A percentile compares a stretch with the other conserved stretches of the same genome.
phyloP scores from a whole-genome alignment of 2,113 vertebrate genomes.

The Bufo bufo region DNA sequence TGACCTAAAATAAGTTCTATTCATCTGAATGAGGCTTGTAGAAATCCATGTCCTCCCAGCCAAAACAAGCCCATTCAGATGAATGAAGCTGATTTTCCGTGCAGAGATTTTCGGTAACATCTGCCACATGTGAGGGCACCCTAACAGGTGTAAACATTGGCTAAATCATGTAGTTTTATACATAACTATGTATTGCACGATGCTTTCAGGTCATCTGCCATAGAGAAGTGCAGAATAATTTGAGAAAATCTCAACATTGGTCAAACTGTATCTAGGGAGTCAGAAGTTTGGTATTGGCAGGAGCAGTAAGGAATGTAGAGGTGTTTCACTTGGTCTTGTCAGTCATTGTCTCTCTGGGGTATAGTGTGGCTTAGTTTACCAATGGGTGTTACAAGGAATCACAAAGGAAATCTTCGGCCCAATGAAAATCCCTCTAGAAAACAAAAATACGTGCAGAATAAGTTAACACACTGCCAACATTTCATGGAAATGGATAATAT shows the following conservation, averaged over 20 bases:
- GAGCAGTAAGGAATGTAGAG: not conserved
- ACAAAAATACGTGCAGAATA: conserved; percentile 59
- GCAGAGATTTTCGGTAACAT: too few relatives aligned
- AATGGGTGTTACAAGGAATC: conserved; percentile 76
- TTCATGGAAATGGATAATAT: not conserved
- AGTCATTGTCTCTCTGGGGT: conserved; percentile 65
- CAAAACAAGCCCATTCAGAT: too few relatives aligned
- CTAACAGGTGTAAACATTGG: not conserved
- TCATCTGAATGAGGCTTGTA: too few relatives aligned
- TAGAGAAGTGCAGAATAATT: not conserved
- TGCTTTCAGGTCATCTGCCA: not conserved
- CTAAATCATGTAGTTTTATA: not conserved
- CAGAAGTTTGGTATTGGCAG: not conserved
- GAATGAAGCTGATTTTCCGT: too few relatives aligned
- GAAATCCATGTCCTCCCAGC: too few relatives aligned
- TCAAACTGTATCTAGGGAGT: not conserved
- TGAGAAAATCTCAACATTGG: not conserved
- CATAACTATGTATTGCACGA: not conserved
- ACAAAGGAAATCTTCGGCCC: conserved; percentile 81
- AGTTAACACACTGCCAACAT: not conserved
- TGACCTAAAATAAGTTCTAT: too few relatives aligned
- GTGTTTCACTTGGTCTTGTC: conserved; percentile 63
- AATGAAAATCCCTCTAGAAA: conserved; percentile 81
- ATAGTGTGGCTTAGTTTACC: conserved; percentile 63
- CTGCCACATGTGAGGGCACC: too few relatives aligned